Base-by-base conservation (phyloP, 2,888 invertebrate species). In the Meliscaeva auricollis region DNA sequence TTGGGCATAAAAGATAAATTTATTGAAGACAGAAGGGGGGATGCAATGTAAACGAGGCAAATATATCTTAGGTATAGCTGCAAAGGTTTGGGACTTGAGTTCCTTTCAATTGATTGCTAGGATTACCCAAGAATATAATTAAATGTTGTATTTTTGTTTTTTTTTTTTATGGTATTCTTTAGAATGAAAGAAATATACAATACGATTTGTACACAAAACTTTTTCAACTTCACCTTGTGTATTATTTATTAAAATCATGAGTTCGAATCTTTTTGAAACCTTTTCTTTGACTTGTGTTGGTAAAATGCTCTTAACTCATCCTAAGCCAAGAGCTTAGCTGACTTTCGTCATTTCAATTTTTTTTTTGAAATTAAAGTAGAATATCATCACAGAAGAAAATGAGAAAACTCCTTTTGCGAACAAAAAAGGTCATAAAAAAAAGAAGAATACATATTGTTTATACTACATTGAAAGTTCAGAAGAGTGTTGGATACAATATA, bases 61-160 rank as follows among this genome's bases (percentile, higher is more conserved):
- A 60, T 60, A 44, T 17, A 35, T 13, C 9, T 44, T n/a, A 11
- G 56, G 9, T 8, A 8, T 5, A 11, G 11, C 4, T n/a, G 15
- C 32, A 38, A 11, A 13, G 64, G 15, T 46, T 46, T 30, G 46
- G 9, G 17, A 32, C 15, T 44, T 17, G 64, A 26, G 60, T 70
- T 73, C 52, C 72, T 82, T 13, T 66, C 68, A 82, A 77, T 73
- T 77, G 73, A 77, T 82, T 73, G 82, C 77, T 68, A 82, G 82
- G 77, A 82, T 82, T 68, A 82, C 56, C 60, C 20, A 26, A 54
- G 68, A 77, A 82, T 73, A 72, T 73, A 82, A 54, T 76, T 69
- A 68, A 66, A 72, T 58, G 22, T 15, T 72, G 26, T 52, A 70
- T 38, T 17, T 52, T 22, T 77, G n/a, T 8, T 30, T 54, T 9